These are phyloP conservation scores for Balanococcus diminutus DNA, from an alignment of 2,888 invertebrate genomes.

Conservation along the genomic window DNA sequence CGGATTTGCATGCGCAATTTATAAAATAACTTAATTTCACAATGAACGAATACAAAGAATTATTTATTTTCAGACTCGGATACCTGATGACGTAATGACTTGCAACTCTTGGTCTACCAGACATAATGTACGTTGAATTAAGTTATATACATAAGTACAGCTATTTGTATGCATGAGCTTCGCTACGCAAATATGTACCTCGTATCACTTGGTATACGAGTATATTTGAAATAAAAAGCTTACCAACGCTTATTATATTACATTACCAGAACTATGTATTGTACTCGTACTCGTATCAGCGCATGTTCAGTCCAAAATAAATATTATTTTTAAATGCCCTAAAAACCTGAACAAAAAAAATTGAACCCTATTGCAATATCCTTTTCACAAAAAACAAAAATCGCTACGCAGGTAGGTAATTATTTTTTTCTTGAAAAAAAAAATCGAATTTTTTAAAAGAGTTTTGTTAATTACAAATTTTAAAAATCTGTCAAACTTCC, in stretches of 20 bases:
- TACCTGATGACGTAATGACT: slow-evolving; percentile 82
- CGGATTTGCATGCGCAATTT: not conserved
- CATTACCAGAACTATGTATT: not conserved
- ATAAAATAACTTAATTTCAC: not conserved
- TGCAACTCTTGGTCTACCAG: slow-evolving; percentile 91
- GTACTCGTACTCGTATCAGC: too few relatives aligned
- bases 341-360: not conserved
- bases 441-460: not conserved
- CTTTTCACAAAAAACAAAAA: not conserved
- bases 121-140: slow-evolving; percentile 79
- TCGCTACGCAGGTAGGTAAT: not conserved
- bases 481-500: slow-evolving; percentile 51
- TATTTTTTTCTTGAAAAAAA: not conserved
- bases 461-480: slow-evolving; percentile 35
- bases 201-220: not conserved
- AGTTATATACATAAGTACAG: not conserved
- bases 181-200: not conserved
- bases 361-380: not conserved
- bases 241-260: not conserved
- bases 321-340: not conserved
- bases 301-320: not conserved
- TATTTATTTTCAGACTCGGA: slow-evolving; percentile 79
- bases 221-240: not conserved
- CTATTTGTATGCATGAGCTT: not conserved
- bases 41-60: not conserved